Percentiles rank a stretch among this genome's conserved stretches.
phyloP scores from a whole-genome alignment of 2,888 invertebrate genomes.

The Torymus aiolomorphi region DNA sequence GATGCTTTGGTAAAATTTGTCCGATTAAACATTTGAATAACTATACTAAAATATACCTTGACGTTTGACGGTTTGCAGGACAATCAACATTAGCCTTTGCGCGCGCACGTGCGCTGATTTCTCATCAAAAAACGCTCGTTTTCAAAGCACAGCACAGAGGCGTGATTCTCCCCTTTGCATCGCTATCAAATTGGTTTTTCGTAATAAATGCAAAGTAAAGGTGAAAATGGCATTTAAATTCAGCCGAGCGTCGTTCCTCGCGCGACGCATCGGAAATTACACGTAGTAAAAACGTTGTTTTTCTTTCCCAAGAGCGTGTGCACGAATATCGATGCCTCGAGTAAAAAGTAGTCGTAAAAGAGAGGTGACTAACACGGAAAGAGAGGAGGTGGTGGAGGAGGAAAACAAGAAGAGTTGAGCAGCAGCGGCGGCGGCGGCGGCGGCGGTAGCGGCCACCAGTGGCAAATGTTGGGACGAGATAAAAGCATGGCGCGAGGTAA shows the following conservation, averaged over 20 bases:
- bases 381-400: background rate
- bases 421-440: too few species aligned
- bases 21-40: constrained; percentile 4
- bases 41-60: background rate
- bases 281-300: constrained; percentile 53
- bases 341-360: constrained; percentile 45
- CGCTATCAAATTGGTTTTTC: constrained; percentile 44
- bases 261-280: constrained; percentile 34
- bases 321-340: constrained; percentile 48
- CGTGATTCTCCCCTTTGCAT: background rate
- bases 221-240: constrained; percentile 52
- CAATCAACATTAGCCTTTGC: constrained; percentile 3
- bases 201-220: constrained; percentile 50
- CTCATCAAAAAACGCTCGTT: constrained; percentile 6
- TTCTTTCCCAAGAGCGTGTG: constrained; percentile 27
- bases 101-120: background rate
- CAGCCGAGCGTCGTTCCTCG: constrained; percentile 20
- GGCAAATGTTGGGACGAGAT: constrained; percentile 43
- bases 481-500: constrained; percentile 45
- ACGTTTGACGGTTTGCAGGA: background rate
- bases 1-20: background rate
- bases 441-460: background rate
- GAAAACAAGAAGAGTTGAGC: constrained; percentile 8
- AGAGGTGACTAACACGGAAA: constrained; percentile 7
- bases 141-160: background rate